Evolutionary conservation across 2,888 invertebrate species (phyloP).

Genomic region (Smittia sp.): DNA sequence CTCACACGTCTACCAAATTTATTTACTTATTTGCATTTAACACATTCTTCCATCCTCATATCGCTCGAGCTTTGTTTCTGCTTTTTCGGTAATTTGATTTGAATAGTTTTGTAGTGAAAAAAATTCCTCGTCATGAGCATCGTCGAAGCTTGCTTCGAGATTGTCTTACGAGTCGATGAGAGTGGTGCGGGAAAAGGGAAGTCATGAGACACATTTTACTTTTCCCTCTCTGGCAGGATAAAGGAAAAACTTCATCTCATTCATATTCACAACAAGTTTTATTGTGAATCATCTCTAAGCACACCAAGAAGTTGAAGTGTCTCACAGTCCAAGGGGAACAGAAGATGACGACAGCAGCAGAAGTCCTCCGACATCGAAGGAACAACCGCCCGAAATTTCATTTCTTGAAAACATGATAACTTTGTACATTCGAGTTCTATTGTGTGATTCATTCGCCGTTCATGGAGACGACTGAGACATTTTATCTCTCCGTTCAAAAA

Average conservation of each 20-base stretch:
- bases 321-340: too few species aligned
- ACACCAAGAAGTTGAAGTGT: background rate
- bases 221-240: background rate
- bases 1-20: too few species aligned
- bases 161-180: too few species aligned
- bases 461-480: background rate
- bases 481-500: background rate
- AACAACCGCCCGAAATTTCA: background rate
- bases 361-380: background rate
- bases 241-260: conserved; percentile 14
- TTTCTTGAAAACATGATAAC: background rate
- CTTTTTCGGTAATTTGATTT: conserved; percentile 30
- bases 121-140: background rate
- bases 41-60: too few species aligned
- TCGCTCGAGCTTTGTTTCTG: background rate
- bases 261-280: conserved; percentile 36
- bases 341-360: background rate
- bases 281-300: background rate
- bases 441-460: background rate
- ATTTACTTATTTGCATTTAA: too few species aligned
- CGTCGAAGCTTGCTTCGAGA: too few species aligned
- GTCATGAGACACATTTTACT: background rate
- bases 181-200: background rate
- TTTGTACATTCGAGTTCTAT: background rate
- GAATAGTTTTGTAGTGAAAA: conserved; percentile 34